Evolutionary conservation across 2,888 invertebrate species (phyloP).

Genomic region (Xestia rhomboidea): DNA sequence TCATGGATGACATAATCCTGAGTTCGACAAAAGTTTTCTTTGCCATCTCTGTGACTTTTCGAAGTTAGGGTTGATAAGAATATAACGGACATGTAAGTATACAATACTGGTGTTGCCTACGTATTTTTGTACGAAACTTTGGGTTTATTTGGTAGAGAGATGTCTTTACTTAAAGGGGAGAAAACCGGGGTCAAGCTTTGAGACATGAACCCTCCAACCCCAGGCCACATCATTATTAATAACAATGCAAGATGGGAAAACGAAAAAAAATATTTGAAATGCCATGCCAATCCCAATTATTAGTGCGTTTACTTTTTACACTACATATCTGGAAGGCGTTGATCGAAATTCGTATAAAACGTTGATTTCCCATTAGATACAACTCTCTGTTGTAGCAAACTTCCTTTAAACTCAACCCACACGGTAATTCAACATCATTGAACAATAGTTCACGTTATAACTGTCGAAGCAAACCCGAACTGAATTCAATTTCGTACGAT

Average conservation of each 20-base stretch:
- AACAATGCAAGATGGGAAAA: neutral
- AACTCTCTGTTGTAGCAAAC: neutral
- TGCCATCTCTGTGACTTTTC: slow-evolving; percentile 36
- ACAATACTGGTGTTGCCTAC: neutral
- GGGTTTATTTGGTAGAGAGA: neutral
- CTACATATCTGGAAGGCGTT: neutral
- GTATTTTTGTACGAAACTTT: slow-evolving; percentile 28
- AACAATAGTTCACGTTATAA: slow-evolving; percentile 43
- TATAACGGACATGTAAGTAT: slow-evolving; percentile 20
- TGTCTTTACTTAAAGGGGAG: neutral
- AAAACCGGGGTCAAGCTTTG: neutral
- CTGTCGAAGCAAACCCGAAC: slow-evolving; percentile 36
- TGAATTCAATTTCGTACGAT: slow-evolving; percentile 54
- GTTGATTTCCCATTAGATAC: neutral
- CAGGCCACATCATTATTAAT: neutral
- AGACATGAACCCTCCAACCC: neutral
- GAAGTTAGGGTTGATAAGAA: slow-evolving; percentile 53
- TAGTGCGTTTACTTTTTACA: neutral
- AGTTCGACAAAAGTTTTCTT: slow-evolving; percentile 57
- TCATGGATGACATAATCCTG: slow-evolving; percentile 44
- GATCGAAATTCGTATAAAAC: neutral
- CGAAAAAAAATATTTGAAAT: no score
- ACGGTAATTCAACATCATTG: slow-evolving; percentile 29
- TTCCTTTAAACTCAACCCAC: neutral
- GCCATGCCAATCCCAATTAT: neutral